phyloP scores from a whole-genome alignment of 1,140 invertebrate genomes.

The Phocides pigmalion region DNA sequence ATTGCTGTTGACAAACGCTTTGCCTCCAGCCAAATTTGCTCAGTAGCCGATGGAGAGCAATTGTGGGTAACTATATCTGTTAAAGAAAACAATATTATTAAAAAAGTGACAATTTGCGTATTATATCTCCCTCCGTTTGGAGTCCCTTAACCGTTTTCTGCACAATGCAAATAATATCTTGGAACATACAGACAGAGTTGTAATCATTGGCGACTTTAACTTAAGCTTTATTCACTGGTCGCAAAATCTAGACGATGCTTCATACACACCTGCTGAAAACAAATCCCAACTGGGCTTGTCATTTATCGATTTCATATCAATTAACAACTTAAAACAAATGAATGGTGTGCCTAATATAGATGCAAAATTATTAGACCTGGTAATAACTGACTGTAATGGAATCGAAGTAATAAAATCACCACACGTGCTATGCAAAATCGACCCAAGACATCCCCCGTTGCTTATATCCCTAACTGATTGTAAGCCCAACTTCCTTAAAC shows the following conservation, averaged over 20 bases:
- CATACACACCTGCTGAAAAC: neutral
- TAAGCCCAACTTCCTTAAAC: slow-evolving; percentile 4
- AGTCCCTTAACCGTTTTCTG: slow-evolving; percentile 3
- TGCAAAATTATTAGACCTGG: slow-evolving; percentile 12
- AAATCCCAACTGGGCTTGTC: slow-evolving; percentile 1
- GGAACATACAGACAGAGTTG: neutral
- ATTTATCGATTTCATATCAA: slow-evolving; percentile 6
- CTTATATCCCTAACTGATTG: slow-evolving; percentile 1
- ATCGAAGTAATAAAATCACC: neutral
- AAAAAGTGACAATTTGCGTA: too few relatives aligned
- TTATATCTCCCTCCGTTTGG: slow-evolving; percentile 7
- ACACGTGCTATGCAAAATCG: slow-evolving; percentile 7
- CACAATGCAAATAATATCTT: neutral
- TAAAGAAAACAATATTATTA: too few relatives aligned
- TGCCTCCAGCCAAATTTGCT: too few relatives aligned
- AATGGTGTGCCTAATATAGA: slow-evolving; percentile 10
- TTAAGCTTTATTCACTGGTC: slow-evolving; percentile 10
- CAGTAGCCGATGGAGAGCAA: too few relatives aligned
- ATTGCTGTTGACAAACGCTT: too few relatives aligned
- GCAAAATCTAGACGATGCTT: neutral
- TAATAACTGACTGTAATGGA: slow-evolving; percentile 9
- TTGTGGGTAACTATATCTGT: too few relatives aligned
- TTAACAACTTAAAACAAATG: slow-evolving; percentile 16
- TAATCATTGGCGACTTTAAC: slow-evolving; percentile 15
- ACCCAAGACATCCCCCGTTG: slow-evolving; percentile 15